phyloP scores from a whole-genome alignment of 1,140 invertebrate species.

The Adelges cooleyi region DNA sequence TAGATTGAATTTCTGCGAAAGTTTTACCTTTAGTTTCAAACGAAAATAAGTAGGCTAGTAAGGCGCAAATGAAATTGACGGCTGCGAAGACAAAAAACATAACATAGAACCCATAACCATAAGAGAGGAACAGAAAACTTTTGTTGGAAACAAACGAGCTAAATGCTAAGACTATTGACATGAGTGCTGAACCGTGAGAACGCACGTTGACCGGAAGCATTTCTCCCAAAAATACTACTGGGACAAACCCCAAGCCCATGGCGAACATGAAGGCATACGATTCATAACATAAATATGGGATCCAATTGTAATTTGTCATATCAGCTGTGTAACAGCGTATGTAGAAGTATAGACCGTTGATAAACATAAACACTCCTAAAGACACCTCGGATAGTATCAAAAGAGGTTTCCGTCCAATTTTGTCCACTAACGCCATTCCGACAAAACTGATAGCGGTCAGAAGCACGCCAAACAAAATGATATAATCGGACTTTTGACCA shows the following conservation, averaged over 20 bases:
- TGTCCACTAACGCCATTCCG: constrained; percentile 35
- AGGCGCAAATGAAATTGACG: constrained; percentile 44
- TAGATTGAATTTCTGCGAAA: constrained; percentile 59
- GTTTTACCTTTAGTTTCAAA: constrained; percentile 69
- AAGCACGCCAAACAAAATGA: constrained; percentile 34
- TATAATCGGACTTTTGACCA: neutral
- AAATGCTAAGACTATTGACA: constrained; percentile 32
- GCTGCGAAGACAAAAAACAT: constrained; percentile 33
- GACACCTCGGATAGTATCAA: constrained; percentile 37
- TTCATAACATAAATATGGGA: constrained; percentile 28
- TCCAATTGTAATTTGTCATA: constrained; percentile 14
- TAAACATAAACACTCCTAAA: constrained; percentile 26
- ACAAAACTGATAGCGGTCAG: constrained; percentile 34
- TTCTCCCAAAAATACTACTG: constrained; percentile 34
- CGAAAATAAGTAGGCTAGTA: constrained; percentile 38
- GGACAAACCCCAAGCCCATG: constrained; percentile 35
- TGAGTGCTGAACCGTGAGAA: constrained; percentile 33
- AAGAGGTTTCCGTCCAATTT: constrained; percentile 39
- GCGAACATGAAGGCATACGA: constrained; percentile 32
- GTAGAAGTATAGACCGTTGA: constrained; percentile 30
- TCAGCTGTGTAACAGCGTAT: neutral
- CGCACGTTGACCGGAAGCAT: constrained; percentile 35
- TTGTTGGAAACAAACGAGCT: constrained; percentile 34
- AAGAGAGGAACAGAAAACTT: constrained; percentile 29
- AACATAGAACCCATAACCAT: constrained; percentile 16